phyloP scores from a whole-genome alignment of 1,140 invertebrate genomes.

The Notospermus geniculatus region DNA sequence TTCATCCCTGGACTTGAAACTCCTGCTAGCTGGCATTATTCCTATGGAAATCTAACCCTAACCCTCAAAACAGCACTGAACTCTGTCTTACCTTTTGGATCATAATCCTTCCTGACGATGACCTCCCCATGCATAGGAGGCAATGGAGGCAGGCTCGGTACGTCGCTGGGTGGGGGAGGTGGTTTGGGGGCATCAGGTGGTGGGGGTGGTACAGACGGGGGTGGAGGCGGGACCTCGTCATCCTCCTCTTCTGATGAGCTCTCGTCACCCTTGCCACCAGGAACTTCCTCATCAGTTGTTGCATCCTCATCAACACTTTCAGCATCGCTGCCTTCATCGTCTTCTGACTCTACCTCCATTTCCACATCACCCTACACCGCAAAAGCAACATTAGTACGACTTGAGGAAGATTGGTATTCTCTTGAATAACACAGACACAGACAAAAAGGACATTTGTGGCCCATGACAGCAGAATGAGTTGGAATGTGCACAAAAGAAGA shows the following conservation, averaged over 20 bases:
- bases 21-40: too few relatives aligned
- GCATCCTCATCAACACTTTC: slow-evolving; percentile 27
- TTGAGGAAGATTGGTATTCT: too few relatives aligned
- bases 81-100: too few relatives aligned
- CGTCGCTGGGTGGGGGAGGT: slow-evolving; percentile 40
- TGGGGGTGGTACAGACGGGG: slow-evolving; percentile 58
- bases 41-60: too few relatives aligned
- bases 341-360: slow-evolving; percentile 65
- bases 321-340: slow-evolving; percentile 24
- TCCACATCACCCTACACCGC: slow-evolving; percentile 44
- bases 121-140: slow-evolving; percentile 83
- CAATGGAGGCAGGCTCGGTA: slow-evolving; percentile 57
- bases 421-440: too few relatives aligned
- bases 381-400: too few relatives aligned
- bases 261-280: slow-evolving; percentile 12
- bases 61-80: too few relatives aligned
- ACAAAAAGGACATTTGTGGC: too few relatives aligned
- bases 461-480: too few relatives aligned
- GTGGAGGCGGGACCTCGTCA: slow-evolving; percentile 17
- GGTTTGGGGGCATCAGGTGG: slow-evolving; percentile 55
- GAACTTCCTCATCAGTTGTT: slow-evolving; percentile 21
- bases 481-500: too few relatives aligned
- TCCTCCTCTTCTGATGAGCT: background rate
- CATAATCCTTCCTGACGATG: slow-evolving; percentile 92
- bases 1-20: too few relatives aligned